Percentiles rank a stretch among this genome's conserved stretches.
These are phyloP conservation scores for Spilarctia lutea DNA, from an alignment of 2,888 invertebrate genomes.

Conservation along the genomic window DNA sequence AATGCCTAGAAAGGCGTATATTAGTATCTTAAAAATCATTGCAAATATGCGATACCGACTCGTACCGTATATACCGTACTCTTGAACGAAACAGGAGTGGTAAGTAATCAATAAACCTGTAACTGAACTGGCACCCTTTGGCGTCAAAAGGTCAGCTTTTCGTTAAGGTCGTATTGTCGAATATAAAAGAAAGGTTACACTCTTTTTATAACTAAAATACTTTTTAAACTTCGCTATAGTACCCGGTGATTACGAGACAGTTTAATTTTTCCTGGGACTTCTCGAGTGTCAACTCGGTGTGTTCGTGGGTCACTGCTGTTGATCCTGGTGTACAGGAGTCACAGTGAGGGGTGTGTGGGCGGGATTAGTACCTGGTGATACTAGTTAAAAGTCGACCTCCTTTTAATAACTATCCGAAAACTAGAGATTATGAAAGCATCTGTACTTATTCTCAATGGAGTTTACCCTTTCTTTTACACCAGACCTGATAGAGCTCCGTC, in stretches of 20 bases:
- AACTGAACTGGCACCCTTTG: neutral
- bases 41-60: no score
- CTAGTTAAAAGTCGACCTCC: neutral
- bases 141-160: conserved; percentile 2
- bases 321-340: no score
- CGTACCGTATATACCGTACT: no score
- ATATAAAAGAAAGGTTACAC: neutral
- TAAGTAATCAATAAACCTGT: conserved; percentile 1
- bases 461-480: neutral
- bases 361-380: neutral
- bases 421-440: neutral
- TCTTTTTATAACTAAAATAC: neutral
- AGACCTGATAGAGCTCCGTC: neutral
- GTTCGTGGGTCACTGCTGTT: no score
- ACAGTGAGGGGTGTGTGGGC: no score
- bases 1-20: no score
- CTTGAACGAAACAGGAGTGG: neutral
- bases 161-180: neutral
- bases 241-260: no score
- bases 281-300: no score
- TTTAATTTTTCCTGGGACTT: no score
- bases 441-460: neutral
- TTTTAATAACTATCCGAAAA: neutral
- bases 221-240: neutral
- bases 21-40: no score